These are phyloP conservation scores for Drosophila bocqueti DNA, from an alignment of 1,140 invertebrate species.

Conservation along the genomic window DNA sequence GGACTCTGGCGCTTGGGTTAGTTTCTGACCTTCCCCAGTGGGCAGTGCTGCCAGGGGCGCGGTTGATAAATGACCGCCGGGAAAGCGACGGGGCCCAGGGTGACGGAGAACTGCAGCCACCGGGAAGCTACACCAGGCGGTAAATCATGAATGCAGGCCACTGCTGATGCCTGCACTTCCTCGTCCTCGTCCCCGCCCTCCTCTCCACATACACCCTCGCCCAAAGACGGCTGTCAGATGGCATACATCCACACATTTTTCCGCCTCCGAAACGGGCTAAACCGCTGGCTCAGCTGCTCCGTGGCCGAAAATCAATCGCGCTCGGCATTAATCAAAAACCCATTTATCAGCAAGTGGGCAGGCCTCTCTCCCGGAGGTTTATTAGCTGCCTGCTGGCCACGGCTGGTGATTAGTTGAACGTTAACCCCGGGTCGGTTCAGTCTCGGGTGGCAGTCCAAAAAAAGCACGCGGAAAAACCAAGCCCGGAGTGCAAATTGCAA, in stretches of 20 bases:
- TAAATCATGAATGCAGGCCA: constrained; percentile 49
- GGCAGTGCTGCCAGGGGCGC: constrained; percentile 23
- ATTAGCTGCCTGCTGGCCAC: constrained; percentile 41
- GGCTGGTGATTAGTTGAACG: constrained; percentile 77
- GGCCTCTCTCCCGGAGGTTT: constrained; percentile 33
- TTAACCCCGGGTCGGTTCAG: constrained; percentile 62
- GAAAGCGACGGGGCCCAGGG: neutral
- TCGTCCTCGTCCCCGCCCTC: constrained; percentile 2
- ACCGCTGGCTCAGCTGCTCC: constrained; percentile 59
- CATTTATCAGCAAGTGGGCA: constrained; percentile 62
- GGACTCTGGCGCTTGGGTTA: constrained; percentile 20
- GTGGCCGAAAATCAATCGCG: constrained; percentile 68
- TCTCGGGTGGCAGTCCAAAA: constrained; percentile 12
- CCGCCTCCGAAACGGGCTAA: constrained; percentile 31
- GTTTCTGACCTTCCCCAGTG: constrained; percentile 26
- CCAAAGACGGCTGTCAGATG: constrained; percentile 27
- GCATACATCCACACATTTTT: constrained; percentile 57
- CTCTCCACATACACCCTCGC: constrained; percentile 8
- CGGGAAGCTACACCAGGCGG: constrained; percentile 20
- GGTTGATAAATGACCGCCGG: constrained; percentile 52
- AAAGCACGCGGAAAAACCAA: neutral
- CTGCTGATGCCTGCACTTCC: constrained; percentile 62
- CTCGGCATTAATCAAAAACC: constrained; percentile 77
- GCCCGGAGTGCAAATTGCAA: constrained; percentile 58
- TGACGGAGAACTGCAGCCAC: constrained; percentile 12